Evolutionary conservation across 2,888 invertebrate species (phyloP), one percentile per base, ranked within the genome.

Genomic region (Litoditis marina): DNA sequence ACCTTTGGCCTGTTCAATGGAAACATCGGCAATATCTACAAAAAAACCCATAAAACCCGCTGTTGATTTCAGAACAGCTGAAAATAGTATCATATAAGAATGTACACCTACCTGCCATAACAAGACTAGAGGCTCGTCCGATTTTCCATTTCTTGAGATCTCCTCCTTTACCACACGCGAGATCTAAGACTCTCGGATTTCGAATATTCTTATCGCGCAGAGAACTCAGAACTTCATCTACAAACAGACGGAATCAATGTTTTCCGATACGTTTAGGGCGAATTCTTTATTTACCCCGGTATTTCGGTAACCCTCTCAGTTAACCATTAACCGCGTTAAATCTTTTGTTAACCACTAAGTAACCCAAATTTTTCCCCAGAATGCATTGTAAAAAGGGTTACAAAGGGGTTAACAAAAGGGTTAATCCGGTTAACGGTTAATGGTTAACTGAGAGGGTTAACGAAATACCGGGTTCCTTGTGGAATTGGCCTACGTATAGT

Each of bases 101-200:
- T 5, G 8, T 22, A 44, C 5, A 67, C 49, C 27, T 53, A 81
- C 82, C 82, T n/a, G 78, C 74, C 76, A 82, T 75, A 4, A 81
- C 77, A 32, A 81, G 71, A 34, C 68, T 71, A 16, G 63, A 59
- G 6, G 74, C 76, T 22, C 65, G 55, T 13, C 73, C 77, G 13
- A 73, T 71, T 22, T 77, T 69, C 79, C 96, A 99, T 85, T 99
- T 99, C n/a, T 91, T 87, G 36, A 98, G 86, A 84, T 99, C 98
- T 1, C 98, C 98, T 25, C 98, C 98, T 87, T 99, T 99, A 1
- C 98, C 98, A 83, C 94, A 94, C 78, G 94, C 93, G 87, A 98
- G 89, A 84, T 98, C 98, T 57, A 95, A 85, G 0, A 93, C 91
- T 63, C 88, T 46, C 11, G 71, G 69, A 8, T 63, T 27, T 25